phyloP scores from a whole-genome alignment of 1,140 invertebrate genomes.

The Laupala kohalensis region DNA sequence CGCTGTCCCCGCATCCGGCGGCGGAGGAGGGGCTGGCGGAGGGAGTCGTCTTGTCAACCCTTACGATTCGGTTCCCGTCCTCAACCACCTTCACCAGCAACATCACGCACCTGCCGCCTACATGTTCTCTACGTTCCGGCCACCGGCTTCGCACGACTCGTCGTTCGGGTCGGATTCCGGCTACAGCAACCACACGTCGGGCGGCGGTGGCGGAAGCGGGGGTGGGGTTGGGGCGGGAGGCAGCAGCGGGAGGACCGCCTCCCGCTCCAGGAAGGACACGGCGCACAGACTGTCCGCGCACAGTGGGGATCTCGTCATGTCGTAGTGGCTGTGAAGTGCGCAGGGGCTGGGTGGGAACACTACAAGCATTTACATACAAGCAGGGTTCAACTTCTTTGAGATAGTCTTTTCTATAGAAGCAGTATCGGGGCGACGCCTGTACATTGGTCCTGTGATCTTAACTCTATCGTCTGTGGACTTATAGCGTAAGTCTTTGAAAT shows the following conservation, averaged over 20 bases:
- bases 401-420: not conserved
- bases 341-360: not conserved
- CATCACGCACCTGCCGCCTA: constrained; percentile 20
- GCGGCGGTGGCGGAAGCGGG: not conserved
- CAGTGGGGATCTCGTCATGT: constrained; percentile 6
- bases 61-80: constrained; percentile 41
- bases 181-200: constrained; percentile 51
- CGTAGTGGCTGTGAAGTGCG: constrained; percentile 4
- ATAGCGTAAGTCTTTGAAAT: not conserved
- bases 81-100: constrained; percentile 31
- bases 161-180: constrained; percentile 52
- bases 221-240: not conserved
- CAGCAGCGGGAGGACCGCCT: not conserved
- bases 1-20: constrained; percentile 18
- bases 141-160: constrained; percentile 30
- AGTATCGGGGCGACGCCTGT: not conserved
- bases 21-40: constrained; percentile 13
- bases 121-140: constrained; percentile 18
- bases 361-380: not conserved
- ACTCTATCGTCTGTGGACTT: not conserved
- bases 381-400: not conserved
- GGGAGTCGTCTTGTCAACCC: constrained; percentile 22
- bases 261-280: not conserved
- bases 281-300: constrained; percentile 12
- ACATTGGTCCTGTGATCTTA: not conserved